phyloP scores from a whole-genome alignment of 1,140 invertebrate species.

The Orchesella cincta region DNA sequence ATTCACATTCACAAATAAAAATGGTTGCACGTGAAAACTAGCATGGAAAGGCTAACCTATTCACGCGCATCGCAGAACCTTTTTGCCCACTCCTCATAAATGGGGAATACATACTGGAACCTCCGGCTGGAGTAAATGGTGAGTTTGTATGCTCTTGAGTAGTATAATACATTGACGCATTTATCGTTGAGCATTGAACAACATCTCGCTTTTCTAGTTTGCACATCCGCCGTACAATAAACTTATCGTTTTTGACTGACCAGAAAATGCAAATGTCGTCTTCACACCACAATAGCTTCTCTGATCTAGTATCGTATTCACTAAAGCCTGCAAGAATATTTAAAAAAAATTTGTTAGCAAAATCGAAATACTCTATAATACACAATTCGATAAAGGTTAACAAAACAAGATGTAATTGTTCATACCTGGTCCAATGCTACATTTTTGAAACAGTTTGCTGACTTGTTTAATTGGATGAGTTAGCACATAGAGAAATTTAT shows the following conservation, averaged over 20 bases:
- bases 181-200: constrained; percentile 29
- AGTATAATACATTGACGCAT: constrained; percentile 35
- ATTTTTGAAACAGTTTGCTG: constrained; percentile 37
- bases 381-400: no score
- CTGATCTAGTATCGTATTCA: constrained; percentile 38
- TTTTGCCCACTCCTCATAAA: background rate
- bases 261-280: constrained; percentile 49
- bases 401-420: background rate
- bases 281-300: constrained; percentile 44
- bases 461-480: constrained; percentile 50
- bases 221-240: constrained; percentile 39
- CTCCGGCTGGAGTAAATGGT: constrained; percentile 23
- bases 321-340: constrained; percentile 35
- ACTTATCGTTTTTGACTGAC: constrained; percentile 43
- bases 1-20: constrained; percentile 12
- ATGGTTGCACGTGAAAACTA: background rate
- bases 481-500: constrained; percentile 43
- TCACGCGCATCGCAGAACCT: constrained; percentile 23
- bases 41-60: constrained; percentile 7
- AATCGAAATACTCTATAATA: no score
- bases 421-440: background rate
- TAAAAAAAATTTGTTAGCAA: background rate
- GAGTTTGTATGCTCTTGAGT: background rate
- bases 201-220: constrained; percentile 35
- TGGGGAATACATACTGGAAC: constrained; percentile 30